Base-by-base conservation (phyloP, 2,797 vertebrate species). In the Cottoperca gobio region DNA sequence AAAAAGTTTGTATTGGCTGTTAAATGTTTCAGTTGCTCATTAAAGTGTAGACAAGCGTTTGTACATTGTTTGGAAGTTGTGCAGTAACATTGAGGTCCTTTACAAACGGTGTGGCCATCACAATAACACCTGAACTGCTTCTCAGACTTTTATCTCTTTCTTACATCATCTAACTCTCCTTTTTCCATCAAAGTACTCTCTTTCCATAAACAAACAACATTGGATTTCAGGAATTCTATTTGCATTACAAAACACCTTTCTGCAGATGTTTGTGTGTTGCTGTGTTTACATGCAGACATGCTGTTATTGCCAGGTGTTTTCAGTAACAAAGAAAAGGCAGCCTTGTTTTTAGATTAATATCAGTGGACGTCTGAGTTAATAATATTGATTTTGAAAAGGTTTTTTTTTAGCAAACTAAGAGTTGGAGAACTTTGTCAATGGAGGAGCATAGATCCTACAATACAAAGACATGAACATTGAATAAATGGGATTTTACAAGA, bases 41-140 rank as follows among this genome's bases (percentile, higher is more conserved):
- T 48, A 52, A 73, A 45, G 49, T 13, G 11, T 66, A n/a, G 68
- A 77, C 28, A 67, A 42, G 16, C 26, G 58, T 55, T 5, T 21
- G 33, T 42, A 12, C 21, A 19, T 45, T 55, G 35, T 63, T 40
- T 45, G 26, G 13, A 73, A 58, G 68, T 62, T 50, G 26, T 24
- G 11, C 21, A 23, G n/a, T 21, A 45, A n/a, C 50, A 40, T 2
- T 21, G 39, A 62, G 23, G 12, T n/a, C 9, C 3, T 66, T 70
- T 24, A 54, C 21, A 78, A 39, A 49, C 14, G 4, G 14, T 48
- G 54, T 49, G 33, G 13, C 35, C 8, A 2, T 48, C 65, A 53
- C 1, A 4, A 58, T 63, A 43, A 28, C 1, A 4, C 39, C 58
- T 73, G 21, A 87, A 35, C 28, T 39, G 60, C 43, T 26, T 54